Base-by-base conservation (phyloP, 1,140 invertebrate genomes). In the Pseudomyrmex sp. region DNA sequence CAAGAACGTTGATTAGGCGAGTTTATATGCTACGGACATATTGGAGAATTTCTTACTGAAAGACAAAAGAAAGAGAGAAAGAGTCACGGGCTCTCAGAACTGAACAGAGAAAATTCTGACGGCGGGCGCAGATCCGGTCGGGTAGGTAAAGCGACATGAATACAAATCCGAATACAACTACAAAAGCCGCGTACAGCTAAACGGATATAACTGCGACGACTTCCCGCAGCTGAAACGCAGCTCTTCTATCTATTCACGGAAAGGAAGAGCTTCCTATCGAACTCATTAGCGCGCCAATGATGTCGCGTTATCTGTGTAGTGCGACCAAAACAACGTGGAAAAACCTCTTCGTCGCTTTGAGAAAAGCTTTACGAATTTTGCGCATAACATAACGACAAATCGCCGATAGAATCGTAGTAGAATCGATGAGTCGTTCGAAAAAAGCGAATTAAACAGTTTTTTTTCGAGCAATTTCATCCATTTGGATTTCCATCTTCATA, bases 101-200 rank as follows among this genome's bases (percentile, higher is more conserved):
- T 23, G 12, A 76, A 76, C n/a, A 3, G 63, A 76, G 23, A 13
- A 66, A 66, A 76, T 74, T 74, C 63, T 35, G 23, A 48, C 46
- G n/a, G 59, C 23, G 73, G n/a, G 23, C 1, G 20, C 12, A 52
- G n/a, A 23, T 1, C n/a, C n/a, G 2, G 73, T 9, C 44, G 23
- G 48, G 23, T 66, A 26, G 61, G 23, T 18, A 48, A 54, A n/a
- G 35, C 26, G 74, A 20, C 62, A 66, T 76, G 74, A 76, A 76
- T 76, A 76, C 74, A 76, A 76, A 76, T 66, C 62, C 61, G n/a
- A 54, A 52, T 65, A 76, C 73, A 76, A 76, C 65, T 76, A 76
- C 23, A 13, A 76, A 23, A 48, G n/a, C 63, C 66, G 35, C 35
- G 48, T 76, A 76, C 20, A 76, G 61, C 8, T n/a, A 26, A 66